These are phyloP conservation scores for Nothocercus julius DNA, from an alignment of 2,113 vertebrate genomes.

Conservation along the genomic window DNA sequence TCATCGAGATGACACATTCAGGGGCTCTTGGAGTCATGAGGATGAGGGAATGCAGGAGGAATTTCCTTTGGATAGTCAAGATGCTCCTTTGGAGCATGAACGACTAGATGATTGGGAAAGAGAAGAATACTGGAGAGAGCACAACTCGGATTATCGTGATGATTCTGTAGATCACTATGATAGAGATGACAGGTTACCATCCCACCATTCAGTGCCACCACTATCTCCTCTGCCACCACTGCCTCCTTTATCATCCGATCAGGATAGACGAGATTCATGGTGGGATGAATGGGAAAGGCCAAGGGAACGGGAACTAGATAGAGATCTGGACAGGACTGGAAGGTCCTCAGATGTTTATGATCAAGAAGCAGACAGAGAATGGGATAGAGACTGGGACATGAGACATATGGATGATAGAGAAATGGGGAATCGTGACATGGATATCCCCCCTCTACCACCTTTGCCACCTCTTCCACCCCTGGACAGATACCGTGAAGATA, in stretches of 20 bases:
- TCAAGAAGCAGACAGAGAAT: constrained; percentile 82
- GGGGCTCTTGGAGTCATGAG: constrained; percentile 79
- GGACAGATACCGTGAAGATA: constrained; percentile 86
- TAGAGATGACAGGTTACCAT: constrained; percentile 83
- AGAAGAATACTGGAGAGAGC: constrained; percentile 87
- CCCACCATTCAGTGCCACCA: constrained; percentile 69
- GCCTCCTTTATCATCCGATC: constrained; percentile 81
- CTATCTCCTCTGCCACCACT: constrained; percentile 70
- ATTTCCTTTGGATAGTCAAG: constrained; percentile 76
- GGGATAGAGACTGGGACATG: constrained; percentile 81
- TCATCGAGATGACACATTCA: constrained; percentile 71
- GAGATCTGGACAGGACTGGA: constrained; percentile 80
- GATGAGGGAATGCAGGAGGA: constrained; percentile 81
- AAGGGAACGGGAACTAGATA: constrained; percentile 76
- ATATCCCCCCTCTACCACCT: constrained; percentile 82
- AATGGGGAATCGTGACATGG: constrained; percentile 80
- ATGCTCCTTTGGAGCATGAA: constrained; percentile 76
- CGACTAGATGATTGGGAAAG: constrained; percentile 78
- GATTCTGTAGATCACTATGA: constrained; percentile 83
- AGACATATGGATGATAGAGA: constrained; percentile 85
- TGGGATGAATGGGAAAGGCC: constrained; percentile 83
- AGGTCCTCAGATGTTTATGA: constrained; percentile 82
- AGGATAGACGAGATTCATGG: constrained; percentile 75
- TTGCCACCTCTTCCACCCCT: constrained; percentile 83
- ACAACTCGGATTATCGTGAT: constrained; percentile 82